phyloP scores from a whole-genome alignment of 2,888 invertebrate genomes.

The Drosophila neonasuta region DNA sequence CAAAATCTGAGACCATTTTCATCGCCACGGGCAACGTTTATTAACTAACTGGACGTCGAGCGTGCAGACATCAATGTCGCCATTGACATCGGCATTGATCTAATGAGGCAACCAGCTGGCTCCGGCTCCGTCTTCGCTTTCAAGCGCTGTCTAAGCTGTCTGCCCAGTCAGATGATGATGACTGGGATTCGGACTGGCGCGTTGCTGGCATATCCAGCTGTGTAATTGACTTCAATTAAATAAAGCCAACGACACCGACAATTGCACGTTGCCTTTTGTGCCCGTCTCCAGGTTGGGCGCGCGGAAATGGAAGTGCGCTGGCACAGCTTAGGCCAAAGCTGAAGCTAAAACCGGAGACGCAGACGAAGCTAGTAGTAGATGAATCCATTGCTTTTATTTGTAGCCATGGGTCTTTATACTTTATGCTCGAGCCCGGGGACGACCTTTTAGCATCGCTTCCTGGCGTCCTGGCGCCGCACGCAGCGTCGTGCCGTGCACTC shows the following conservation, averaged over 20 bases:
- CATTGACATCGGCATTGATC: constrained; percentile 61
- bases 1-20: constrained; percentile 40
- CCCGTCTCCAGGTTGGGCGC: constrained; percentile 22
- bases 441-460: constrained; percentile 61
- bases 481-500: constrained; percentile 57
- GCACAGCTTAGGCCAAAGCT: constrained; percentile 47
- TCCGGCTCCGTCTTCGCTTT: constrained; percentile 2
- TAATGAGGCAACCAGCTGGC: constrained; percentile 69
- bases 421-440: constrained; percentile 37
- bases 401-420: constrained; percentile 33
- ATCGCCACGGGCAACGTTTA: constrained; percentile 57
- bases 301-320: constrained; percentile 51
- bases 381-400: constrained; percentile 47
- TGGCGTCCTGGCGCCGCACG: constrained; percentile 28
- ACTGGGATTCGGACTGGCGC: constrained; percentile 1
- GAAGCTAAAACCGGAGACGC: neutral
- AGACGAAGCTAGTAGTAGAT: constrained; percentile 22
- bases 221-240: constrained; percentile 81
- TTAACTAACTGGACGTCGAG: constrained; percentile 54
- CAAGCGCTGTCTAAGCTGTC: constrained; percentile 32
- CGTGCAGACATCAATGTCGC: constrained; percentile 22
- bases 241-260: constrained; percentile 73
- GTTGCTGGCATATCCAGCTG: constrained; percentile 65
- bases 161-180: constrained; percentile 11
- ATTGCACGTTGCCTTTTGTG: constrained; percentile 70